Conservation (phyloP, 2,113 vertebrate genomes). For the Ammodramus savannarum region DNA sequence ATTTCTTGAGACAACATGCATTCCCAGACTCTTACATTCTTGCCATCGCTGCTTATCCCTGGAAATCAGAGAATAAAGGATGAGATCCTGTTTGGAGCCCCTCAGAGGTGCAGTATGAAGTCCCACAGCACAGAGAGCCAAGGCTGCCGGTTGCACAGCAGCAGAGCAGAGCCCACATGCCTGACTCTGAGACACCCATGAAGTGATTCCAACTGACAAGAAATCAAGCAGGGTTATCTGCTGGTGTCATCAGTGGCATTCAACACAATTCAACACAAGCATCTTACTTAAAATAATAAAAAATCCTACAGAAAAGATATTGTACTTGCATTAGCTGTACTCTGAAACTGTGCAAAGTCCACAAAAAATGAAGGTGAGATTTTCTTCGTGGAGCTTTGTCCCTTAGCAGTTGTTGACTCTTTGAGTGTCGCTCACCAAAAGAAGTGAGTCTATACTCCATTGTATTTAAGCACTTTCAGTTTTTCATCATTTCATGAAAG, state of each 20-base stretch:
- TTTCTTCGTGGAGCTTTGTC: background rate
- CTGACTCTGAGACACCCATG: background rate
- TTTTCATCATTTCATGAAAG: background rate
- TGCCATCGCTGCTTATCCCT: fast-evolving
- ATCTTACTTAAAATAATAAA: background rate
- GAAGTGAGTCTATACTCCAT: background rate
- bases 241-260: background rate
- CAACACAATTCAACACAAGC: background rate
- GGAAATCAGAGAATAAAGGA: background rate
- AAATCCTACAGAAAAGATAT: background rate
- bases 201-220: background rate
- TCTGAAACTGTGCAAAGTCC: background rate
- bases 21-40: background rate
- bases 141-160: background rate
- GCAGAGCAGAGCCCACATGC: background rate
- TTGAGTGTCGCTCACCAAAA: background rate
- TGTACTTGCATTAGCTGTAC: background rate
- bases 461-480: background rate
- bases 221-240: background rate
- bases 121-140: background rate
- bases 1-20: background rate
- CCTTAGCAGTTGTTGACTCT: background rate
- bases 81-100: background rate
- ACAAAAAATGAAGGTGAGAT: background rate
- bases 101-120: background rate